phyloP scores from a whole-genome alignment of 2,797 vertebrate species.

The Ispidina picta region DNA sequence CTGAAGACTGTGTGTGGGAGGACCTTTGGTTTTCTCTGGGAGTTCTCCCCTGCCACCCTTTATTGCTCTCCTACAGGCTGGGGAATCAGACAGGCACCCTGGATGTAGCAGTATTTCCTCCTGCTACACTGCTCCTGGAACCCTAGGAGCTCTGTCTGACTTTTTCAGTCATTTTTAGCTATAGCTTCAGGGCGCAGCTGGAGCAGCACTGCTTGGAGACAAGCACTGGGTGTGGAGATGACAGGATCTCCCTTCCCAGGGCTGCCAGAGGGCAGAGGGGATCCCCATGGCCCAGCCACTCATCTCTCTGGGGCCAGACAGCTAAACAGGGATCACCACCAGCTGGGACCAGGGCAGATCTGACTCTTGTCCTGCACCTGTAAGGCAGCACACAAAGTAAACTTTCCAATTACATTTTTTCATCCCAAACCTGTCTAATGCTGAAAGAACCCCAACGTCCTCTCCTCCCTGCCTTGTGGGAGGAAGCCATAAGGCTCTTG shows the following conservation, averaged over 20 bases:
- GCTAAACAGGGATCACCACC: accelerated
- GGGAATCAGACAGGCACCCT: neutral
- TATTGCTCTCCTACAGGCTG: neutral
- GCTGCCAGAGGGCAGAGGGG: neutral
- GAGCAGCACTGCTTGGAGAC: neutral
- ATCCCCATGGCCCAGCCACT: accelerated
- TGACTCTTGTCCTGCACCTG: neutral
- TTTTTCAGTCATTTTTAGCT: neutral
- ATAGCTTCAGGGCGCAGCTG: neutral
- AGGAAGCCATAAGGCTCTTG: neutral
- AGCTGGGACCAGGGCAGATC: neutral
- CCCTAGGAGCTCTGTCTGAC: neutral
- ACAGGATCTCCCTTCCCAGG: neutral
- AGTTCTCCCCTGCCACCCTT: neutral
- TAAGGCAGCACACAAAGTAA: neutral
- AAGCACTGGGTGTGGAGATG: neutral
- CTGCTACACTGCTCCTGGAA: neutral
- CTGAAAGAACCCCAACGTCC: neutral
- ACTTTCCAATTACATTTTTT: neutral
- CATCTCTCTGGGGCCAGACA: neutral
- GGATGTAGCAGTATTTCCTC: accelerated
- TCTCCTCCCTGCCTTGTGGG: neutral
- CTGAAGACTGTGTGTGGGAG: neutral
- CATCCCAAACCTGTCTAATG: neutral
- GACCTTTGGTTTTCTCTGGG: neutral